Evolutionary conservation across 2,113 vertebrate species (phyloP).

Genomic region (Oceanites oceanicus): DNA sequence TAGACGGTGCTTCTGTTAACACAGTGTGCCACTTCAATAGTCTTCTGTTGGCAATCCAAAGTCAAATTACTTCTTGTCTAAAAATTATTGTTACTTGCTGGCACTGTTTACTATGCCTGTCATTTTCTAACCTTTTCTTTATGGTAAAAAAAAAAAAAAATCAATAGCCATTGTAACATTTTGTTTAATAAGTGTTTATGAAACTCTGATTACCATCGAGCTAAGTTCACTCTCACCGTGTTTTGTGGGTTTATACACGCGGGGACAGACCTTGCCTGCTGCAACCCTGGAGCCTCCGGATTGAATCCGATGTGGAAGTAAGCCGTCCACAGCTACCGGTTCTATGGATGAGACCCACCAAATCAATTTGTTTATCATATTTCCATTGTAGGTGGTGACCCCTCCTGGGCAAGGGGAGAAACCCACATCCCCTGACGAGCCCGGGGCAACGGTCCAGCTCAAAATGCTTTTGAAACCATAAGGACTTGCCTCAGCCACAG

Average conservation of each 20-base stretch:
- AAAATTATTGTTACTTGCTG: slow-evolving; percentile 32
- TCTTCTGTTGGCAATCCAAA: slow-evolving; percentile 27
- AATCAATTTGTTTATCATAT: neutral
- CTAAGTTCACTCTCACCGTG: fast-evolving
- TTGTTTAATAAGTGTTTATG: neutral
- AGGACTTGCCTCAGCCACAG: neutral
- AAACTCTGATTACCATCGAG: neutral
- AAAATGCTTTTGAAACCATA: neutral
- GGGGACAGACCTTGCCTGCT: too few relatives aligned
- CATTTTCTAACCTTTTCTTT: slow-evolving; percentile 28
- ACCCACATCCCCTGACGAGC: neutral
- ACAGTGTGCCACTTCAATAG: slow-evolving; percentile 25
- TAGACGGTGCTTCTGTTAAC: slow-evolving; percentile 23
- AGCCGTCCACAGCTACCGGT: too few relatives aligned
- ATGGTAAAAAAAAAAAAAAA: neutral
- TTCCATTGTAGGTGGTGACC: neutral
- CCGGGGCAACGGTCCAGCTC: neutral
- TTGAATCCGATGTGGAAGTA: too few relatives aligned
- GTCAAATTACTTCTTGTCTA: slow-evolving; percentile 38
- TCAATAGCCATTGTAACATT: neutral
- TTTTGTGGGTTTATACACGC: neutral
- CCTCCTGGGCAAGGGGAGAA: neutral
- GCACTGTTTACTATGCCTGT: neutral
- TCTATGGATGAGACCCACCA: neutral
- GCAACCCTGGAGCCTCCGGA: too few relatives aligned